Base-by-base conservation (phyloP, 1,140 invertebrate species). In the Monomorium pharaonis region DNA sequence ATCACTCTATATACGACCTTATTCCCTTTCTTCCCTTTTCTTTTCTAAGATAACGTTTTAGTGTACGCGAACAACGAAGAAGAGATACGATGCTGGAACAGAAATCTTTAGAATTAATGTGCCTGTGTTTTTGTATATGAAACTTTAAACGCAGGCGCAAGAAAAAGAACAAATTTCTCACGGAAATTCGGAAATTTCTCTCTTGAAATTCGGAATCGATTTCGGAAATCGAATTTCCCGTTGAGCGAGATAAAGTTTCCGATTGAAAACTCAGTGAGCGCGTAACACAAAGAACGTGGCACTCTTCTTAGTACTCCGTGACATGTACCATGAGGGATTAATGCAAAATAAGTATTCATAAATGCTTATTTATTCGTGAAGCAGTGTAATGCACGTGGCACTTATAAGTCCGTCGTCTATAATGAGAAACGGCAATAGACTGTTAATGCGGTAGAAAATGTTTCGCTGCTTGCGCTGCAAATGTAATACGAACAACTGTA, bases 351-450 rank as follows among this genome's bases (percentile, higher is more conserved):
- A 63, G 63, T 80, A 80, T 80, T 80, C 77, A 80, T 80, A 69
- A 33, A 80, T 42, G 60, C 62, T 80, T 80, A 80, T 80, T 80
- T 80, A 80, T 80, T 80, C 77, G 30, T 30, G 30, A n/a, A 67
- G 60, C 62, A 42, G 67, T 30, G 10, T 80, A 80, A 69, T 42
- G 63, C 77, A 69, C 63, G 47, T 33, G 47, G 47, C 37, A 42
- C 77, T 80, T 69, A 42, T 69, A 80, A 69, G 62, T 69, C 62
- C 54, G 16, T 4, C 62, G 62, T 69, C 30, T 42, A 69, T 80
- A 80, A 80, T 80, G 62, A 80, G 44, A 80, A 80, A 69, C 62
- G 30, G 49, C 33, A 69, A 80, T 80, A 30, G 77, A 80, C 47
- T 69, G 30, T 80, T 80, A 80, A 80, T 80, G 77, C 77, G 47